Percentiles rank a stretch among this genome's conserved stretches.
Evolutionary conservation across 2,888 invertebrate genomes (phyloP).

Genomic region (Lymantria monacha): DNA sequence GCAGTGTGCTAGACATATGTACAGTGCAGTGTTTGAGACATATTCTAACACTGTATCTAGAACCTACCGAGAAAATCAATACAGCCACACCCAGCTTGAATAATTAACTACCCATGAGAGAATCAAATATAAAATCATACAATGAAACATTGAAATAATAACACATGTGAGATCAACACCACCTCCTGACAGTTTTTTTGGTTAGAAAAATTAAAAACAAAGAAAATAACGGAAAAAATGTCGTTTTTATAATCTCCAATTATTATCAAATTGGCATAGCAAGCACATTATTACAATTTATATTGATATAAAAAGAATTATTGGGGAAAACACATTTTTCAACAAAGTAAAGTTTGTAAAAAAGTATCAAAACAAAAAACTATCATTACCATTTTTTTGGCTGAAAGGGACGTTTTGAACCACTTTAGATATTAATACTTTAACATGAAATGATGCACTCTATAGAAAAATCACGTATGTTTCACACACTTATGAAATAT

Average conservation of each 20-base stretch:
- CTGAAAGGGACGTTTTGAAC: slow-evolving; percentile 39
- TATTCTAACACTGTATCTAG: slow-evolving; percentile 75
- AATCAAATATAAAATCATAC: slow-evolving; percentile 44
- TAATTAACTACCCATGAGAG: slow-evolving; percentile 63
- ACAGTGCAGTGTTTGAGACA: slow-evolving; percentile 72
- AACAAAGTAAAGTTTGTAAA: slow-evolving; percentile 73
- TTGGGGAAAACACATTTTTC: slow-evolving; percentile 55
- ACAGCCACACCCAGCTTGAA: slow-evolving; percentile 81
- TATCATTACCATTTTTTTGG: slow-evolving; percentile 80
- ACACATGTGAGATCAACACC: slow-evolving; percentile 72
- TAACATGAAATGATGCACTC: slow-evolving; percentile 33
- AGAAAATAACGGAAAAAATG: slow-evolving; percentile 66
- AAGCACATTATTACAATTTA: slow-evolving; percentile 10
- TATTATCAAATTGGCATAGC: slow-evolving; percentile 10
- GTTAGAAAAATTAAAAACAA: slow-evolving; percentile 78
- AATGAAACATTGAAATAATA: slow-evolving; percentile 58
- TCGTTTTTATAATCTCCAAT: slow-evolving; percentile 37
- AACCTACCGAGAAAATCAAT: slow-evolving; percentile 81
- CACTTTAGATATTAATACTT: slow-evolving; percentile 24
- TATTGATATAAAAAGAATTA: slow-evolving; percentile 30
- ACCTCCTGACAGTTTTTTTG: slow-evolving; percentile 75
- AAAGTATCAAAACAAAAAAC: slow-evolving; percentile 84
- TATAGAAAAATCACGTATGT: slow-evolving; percentile 44
- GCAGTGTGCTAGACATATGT: slow-evolving; percentile 52
- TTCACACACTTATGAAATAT: slow-evolving; percentile 50